A percentile compares a stretch with the other conserved stretches of the same genome.
Evolutionary conservation across 2,888 invertebrate genomes (phyloP).

Genomic region (Phoenoteleia sp.): DNA sequence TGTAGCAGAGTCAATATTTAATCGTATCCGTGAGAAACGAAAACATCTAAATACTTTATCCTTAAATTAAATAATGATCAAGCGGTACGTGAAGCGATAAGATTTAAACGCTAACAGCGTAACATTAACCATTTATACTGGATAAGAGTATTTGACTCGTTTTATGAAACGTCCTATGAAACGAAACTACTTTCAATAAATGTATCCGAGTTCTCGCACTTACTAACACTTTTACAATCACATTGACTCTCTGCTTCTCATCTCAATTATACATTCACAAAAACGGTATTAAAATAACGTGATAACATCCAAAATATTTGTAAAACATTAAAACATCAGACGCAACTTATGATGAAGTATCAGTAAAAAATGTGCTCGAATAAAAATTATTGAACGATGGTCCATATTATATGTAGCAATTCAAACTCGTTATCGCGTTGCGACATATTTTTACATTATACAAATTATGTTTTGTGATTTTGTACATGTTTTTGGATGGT

Average conservation of each 20-base stretch:
- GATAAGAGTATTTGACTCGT: slow-evolving; percentile 25
- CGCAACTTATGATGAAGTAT: slow-evolving; percentile 27
- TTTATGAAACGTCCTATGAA: too few species aligned
- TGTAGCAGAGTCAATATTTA: slow-evolving; percentile 58
- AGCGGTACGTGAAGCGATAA: slow-evolving; percentile 30
- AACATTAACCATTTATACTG: slow-evolving; percentile 44
- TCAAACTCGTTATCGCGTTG: neutral
- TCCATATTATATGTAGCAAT: neutral
- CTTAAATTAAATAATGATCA: slow-evolving; percentile 8
- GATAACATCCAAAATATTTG: slow-evolving; percentile 25
- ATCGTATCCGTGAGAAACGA: slow-evolving; percentile 48
- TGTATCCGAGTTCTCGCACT: neutral
- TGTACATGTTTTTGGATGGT: slow-evolving; percentile 34
- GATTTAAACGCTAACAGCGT: slow-evolving; percentile 26
- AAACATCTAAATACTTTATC: slow-evolving; percentile 54
- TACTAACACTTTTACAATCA: slow-evolving; percentile 59
- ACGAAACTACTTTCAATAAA: slow-evolving; percentile 28
- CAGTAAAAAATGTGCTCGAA: slow-evolving; percentile 33
- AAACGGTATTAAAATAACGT: slow-evolving; percentile 47
- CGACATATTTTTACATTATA: slow-evolving; percentile 22
- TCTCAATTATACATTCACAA: slow-evolving; percentile 20
- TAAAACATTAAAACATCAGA: slow-evolving; percentile 30
- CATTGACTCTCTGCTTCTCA: slow-evolving; percentile 49
- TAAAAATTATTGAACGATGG: slow-evolving; percentile 37
- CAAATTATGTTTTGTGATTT: slow-evolving; percentile 47